A percentile compares a stretch with the other conserved stretches of the same genome.
These are phyloP conservation scores for Cheilosia pagana DNA, from an alignment of 2,888 invertebrate species.

Conservation along the genomic window DNA sequence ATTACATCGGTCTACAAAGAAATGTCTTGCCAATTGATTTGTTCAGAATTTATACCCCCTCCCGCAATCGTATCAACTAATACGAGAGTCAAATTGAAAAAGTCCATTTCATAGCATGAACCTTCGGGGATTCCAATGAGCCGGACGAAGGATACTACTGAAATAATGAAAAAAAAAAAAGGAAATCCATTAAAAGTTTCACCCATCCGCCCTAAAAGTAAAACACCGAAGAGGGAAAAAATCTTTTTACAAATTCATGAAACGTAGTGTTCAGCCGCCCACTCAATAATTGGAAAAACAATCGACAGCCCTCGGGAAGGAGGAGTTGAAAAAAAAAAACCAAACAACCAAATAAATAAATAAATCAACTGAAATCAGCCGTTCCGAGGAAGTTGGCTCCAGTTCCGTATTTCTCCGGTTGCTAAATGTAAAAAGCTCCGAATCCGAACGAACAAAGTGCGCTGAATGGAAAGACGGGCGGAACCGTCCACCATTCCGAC, in stretches of 20 bases:
- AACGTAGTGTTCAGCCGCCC: slow-evolving; percentile 68
- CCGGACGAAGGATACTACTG: slow-evolving; percentile 58
- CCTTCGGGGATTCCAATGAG: slow-evolving; percentile 59
- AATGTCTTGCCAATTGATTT: slow-evolving; percentile 69
- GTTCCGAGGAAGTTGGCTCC: slow-evolving; percentile 66
- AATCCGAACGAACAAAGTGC: slow-evolving; percentile 1
- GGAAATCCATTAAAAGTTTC: slow-evolving; percentile 74
- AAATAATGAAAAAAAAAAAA: slow-evolving; percentile 55
- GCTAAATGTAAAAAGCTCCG: slow-evolving; percentile 9
- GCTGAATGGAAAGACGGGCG: not conserved
- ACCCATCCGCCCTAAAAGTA: slow-evolving; percentile 53
- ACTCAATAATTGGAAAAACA: slow-evolving; percentile 73
- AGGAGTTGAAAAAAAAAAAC: slow-evolving; percentile 26
- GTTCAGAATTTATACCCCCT: slow-evolving; percentile 41
- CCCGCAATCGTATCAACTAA: slow-evolving; percentile 15
- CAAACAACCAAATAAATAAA: slow-evolving; percentile 70
- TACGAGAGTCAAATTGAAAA: slow-evolving; percentile 69
- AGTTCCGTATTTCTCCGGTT: slow-evolving; percentile 51
- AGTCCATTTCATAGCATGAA: slow-evolving; percentile 55
- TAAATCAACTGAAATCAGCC: slow-evolving; percentile 73
- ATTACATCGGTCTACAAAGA: slow-evolving; percentile 67
- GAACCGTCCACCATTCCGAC: slow-evolving; percentile 45
- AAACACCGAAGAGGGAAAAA: slow-evolving; percentile 27
- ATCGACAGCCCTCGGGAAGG: slow-evolving; percentile 43
- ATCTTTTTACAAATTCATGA: slow-evolving; percentile 65